Conservation (phyloP, 2,888 invertebrate genomes). For the Clusia tigrina region DNA sequence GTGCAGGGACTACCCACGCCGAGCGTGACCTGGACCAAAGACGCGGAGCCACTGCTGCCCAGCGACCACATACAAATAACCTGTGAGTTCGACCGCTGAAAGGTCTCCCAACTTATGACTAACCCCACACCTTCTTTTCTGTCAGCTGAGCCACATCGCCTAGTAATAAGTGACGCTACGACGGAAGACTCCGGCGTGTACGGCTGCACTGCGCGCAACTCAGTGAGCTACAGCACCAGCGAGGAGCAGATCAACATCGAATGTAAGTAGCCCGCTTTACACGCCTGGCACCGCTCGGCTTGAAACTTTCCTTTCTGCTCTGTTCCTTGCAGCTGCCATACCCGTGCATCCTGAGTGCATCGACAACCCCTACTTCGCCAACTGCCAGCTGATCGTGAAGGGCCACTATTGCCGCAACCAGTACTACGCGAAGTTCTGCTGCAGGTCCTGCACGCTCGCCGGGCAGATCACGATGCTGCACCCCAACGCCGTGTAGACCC, state of each 20-base stretch:
- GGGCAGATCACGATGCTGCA: slow-evolving; percentile 70
- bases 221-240: slow-evolving; percentile 72
- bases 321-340: slow-evolving; percentile 58
- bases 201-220: slow-evolving; percentile 83
- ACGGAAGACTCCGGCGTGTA: slow-evolving; percentile 81
- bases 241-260: slow-evolving; percentile 75
- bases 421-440: slow-evolving; percentile 94
- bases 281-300: background rate
- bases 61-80: slow-evolving; percentile 72
- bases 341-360: slow-evolving; percentile 82
- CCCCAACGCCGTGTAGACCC: slow-evolving; percentile 54
- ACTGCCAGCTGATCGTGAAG: slow-evolving; percentile 86
- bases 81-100: too few relatives aligned
- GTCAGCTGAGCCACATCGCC: slow-evolving; percentile 71
- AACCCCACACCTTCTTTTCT: slow-evolving; percentile 38
- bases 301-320: background rate
- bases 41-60: slow-evolving; percentile 68
- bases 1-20: slow-evolving; percentile 82
- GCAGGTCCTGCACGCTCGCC: slow-evolving; percentile 88
- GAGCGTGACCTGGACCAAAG: slow-evolving; percentile 82
- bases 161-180: slow-evolving; percentile 73
- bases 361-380: slow-evolving; percentile 88
- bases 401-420: slow-evolving; percentile 85
- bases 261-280: slow-evolving; percentile 68
- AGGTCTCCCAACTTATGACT: background rate